Percentiles rank a stretch among this genome's conserved stretches.
These are phyloP conservation scores for Heteronetta atricapilla DNA, from an alignment of 2,113 vertebrate genomes.

Conservation along the genomic window DNA sequence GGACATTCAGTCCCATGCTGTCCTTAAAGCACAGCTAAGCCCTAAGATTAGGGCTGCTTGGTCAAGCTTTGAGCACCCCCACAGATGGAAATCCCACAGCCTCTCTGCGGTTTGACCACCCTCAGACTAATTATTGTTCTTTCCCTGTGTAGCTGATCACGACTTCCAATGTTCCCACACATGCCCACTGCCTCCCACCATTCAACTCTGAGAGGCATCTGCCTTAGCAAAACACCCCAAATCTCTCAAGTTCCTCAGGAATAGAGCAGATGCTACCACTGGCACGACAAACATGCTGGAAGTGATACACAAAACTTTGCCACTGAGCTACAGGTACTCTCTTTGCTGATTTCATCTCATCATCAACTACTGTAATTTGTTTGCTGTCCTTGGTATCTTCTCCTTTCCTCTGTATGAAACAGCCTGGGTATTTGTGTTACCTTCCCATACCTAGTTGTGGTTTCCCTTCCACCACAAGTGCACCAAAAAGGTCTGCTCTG, in stretches of 20 bases:
- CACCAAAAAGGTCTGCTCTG: not conserved
- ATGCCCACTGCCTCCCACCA: not conserved
- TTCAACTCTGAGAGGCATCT: fast-evolving
- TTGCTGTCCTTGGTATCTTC: not conserved
- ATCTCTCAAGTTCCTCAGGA: not conserved
- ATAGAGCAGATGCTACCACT: not conserved
- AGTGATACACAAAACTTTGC: not conserved
- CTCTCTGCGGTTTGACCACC: not conserved
- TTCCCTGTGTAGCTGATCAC: not conserved
- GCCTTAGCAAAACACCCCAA: not conserved
- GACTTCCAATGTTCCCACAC: not conserved
- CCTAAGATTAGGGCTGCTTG: not conserved
- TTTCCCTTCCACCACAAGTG: not conserved
- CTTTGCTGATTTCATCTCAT: not conserved
- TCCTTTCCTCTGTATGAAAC: not conserved
- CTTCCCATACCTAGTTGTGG: not conserved
- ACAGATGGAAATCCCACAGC: not conserved
- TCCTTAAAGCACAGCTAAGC: not conserved
- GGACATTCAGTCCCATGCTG: not conserved
- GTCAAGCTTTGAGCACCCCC: not conserved
- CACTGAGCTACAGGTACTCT: not conserved
- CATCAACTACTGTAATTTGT: not conserved
- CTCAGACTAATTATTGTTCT: not conserved
- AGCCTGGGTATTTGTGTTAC: not conserved
- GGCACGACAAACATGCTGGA: fast-evolving